Percentiles rank a stretch among this genome's conserved stretches.
Evolutionary conservation across 2,888 invertebrate genomes (phyloP).

Genomic region (Hydraecia micacea): DNA sequence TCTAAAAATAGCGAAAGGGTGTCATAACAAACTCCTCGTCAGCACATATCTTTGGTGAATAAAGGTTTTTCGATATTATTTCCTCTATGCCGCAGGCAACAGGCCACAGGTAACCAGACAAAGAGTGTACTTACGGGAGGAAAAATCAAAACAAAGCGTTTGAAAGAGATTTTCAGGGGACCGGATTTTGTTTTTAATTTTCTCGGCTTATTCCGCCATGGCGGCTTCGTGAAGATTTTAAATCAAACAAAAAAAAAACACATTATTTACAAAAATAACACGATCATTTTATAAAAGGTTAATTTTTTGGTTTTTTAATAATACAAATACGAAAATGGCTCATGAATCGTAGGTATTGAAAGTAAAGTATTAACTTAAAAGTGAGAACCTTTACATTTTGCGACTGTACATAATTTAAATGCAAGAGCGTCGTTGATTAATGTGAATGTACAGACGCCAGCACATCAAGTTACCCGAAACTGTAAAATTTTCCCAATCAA

Average conservation of each 20-base stretch:
- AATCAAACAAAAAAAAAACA: not conserved
- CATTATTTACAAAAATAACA: not conserved
- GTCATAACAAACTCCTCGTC: not conserved
- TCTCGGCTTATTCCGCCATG: not conserved
- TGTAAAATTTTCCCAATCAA: too few relatives aligned
- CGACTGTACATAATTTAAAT: not conserved
- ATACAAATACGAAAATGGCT: too few relatives aligned
- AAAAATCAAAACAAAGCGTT: slow-evolving; percentile 20
- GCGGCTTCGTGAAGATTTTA: not conserved
- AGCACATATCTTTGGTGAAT: not conserved
- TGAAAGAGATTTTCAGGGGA: not conserved
- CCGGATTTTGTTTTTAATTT: not conserved
- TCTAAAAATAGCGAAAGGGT: not conserved
- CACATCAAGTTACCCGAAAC: too few relatives aligned
- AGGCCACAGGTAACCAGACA: not conserved
- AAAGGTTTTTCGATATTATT: not conserved
- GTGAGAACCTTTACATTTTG: not conserved
- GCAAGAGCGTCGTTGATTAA: not conserved
- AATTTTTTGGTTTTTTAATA: not conserved
- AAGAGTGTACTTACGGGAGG: not conserved
- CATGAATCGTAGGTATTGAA: not conserved
- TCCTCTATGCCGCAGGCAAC: not conserved
- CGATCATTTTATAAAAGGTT: not conserved
- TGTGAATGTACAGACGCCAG: not conserved
- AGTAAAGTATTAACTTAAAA: not conserved